A percentile compares a stretch with the other conserved stretches of the same genome.
Conservation (phyloP, 2,797 vertebrate genomes). For the Malurus splendens region DNA sequence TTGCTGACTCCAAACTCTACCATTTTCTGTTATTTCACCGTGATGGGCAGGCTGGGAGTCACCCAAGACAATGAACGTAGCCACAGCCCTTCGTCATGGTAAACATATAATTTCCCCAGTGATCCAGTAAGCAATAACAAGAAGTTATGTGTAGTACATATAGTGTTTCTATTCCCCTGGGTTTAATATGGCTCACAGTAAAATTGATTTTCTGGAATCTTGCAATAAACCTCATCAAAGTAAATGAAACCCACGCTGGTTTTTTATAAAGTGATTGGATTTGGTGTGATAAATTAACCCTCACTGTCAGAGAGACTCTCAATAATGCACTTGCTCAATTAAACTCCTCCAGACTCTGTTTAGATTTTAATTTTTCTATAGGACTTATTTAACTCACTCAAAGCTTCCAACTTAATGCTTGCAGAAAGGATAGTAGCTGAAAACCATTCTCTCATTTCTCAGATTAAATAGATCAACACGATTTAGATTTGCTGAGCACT, state of each 20-base stretch:
- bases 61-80: conserved; percentile 60
- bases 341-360: conserved; percentile 44
- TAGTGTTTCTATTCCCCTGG: conserved; percentile 68
- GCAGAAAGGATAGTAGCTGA: not conserved
- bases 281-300: conserved; percentile 71
- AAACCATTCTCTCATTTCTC: not conserved
- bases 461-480: conserved; percentile 26
- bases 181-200: conserved; percentile 74
- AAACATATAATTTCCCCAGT: conserved; percentile 76
- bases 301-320: conserved; percentile 29
- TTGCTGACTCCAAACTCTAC: conserved; percentile 29
- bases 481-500: not conserved
- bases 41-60: conserved; percentile 60
- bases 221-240: conserved; percentile 76
- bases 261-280: conserved; percentile 73
- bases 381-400: conserved; percentile 38
- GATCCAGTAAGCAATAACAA: conserved; percentile 74
- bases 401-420: not conserved
- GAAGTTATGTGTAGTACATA: conserved; percentile 73
- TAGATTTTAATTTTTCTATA: conserved; percentile 58
- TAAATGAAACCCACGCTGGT: conserved; percentile 72
- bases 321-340: conserved; percentile 57
- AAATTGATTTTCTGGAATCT: conserved; percentile 78
- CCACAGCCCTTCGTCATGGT: conserved; percentile 66
- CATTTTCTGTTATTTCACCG: conserved; percentile 63